Conservation (phyloP, 2,888 invertebrate genomes). For the Spodoptera exigua region DNA sequence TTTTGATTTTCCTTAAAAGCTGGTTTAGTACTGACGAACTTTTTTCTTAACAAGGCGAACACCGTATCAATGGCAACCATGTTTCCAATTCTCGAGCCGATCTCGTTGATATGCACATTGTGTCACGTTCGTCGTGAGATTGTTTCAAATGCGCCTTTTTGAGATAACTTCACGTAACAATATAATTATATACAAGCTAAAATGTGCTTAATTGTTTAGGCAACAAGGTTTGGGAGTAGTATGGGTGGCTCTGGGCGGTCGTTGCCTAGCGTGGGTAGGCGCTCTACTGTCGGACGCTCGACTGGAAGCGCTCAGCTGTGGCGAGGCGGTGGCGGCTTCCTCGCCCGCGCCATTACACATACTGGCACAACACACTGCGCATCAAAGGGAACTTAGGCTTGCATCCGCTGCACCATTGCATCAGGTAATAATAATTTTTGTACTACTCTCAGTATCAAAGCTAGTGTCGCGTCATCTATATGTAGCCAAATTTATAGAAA, state of each 20-base stretch:
- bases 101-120: too few relatives aligned
- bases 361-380: constrained; percentile 91
- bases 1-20: too few relatives aligned
- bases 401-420: constrained; percentile 93
- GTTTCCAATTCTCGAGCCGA: too few relatives aligned
- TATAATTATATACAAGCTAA: background rate
- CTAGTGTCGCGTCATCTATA: too few relatives aligned
- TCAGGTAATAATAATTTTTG: constrained; percentile 84
- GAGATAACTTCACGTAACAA: background rate
- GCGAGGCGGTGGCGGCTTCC: constrained; percentile 55
- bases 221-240: constrained; percentile 97
- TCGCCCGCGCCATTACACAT: constrained; percentile 90
- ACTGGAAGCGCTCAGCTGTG: constrained; percentile 90
- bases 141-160: too few relatives aligned
- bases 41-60: too few relatives aligned
- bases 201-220: constrained; percentile 70
- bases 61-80: too few relatives aligned
- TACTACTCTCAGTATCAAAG: too few relatives aligned
- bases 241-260: constrained; percentile 96
- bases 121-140: too few relatives aligned
- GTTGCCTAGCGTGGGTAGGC: constrained; percentile 93
- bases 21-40: too few relatives aligned
- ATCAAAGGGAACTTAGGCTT: constrained; percentile 92
- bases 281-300: constrained; percentile 94
- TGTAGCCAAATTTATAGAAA: too few relatives aligned